Evolutionary conservation across 2,797 vertebrate species (phyloP).

Genomic region (Chiloscyllium punctatum): DNA sequence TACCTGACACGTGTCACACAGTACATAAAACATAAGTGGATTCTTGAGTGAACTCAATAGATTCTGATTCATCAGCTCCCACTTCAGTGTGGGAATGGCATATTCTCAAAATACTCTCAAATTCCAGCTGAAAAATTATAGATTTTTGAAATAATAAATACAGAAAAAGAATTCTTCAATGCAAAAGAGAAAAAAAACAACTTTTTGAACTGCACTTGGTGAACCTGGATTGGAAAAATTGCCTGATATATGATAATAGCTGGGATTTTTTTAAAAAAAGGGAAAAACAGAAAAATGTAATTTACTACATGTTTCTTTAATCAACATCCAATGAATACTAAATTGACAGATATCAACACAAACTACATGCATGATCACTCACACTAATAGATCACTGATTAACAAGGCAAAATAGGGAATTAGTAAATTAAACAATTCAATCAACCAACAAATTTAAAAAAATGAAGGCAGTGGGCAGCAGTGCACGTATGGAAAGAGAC

Average conservation of each 20-base stretch:
- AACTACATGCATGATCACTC: not conserved
- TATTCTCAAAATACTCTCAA: not conserved
- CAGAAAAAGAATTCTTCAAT: not conserved
- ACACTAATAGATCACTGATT: not conserved
- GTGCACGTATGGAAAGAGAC: not conserved
- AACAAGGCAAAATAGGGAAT: not conserved
- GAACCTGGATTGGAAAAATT: not conserved
- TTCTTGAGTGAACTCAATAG: not conserved
- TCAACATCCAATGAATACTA: not conserved
- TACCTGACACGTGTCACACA: slow-evolving; percentile 51
- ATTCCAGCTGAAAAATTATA: not conserved
- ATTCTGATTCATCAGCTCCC: not conserved
- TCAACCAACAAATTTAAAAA: not conserved
- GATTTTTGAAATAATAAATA: not conserved
- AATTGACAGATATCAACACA: not conserved
- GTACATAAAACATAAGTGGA: not conserved
- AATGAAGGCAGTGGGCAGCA: not conserved
- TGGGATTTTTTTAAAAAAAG: not conserved
- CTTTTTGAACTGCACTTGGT: not conserved
- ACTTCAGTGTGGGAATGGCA: not conserved
- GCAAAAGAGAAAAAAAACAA: not conserved
- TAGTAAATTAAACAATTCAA: not conserved
- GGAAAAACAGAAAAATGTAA: not conserved
- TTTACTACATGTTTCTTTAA: not conserved
- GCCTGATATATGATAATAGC: no score